phyloP scores from a whole-genome alignment of 2,797 vertebrate genomes.

The Manis crassicaudata region DNA sequence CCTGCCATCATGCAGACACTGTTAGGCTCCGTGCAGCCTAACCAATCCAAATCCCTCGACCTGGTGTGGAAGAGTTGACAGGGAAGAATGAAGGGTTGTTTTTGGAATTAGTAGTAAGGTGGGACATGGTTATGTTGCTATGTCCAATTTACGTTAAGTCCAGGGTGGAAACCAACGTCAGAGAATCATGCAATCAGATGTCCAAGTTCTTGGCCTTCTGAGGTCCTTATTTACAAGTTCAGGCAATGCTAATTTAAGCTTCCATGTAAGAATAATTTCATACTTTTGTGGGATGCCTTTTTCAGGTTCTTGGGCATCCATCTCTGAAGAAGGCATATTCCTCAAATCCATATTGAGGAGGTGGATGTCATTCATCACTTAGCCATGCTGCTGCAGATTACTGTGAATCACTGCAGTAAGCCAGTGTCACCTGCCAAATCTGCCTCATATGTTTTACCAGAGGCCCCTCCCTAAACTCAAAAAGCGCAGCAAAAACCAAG shows the following conservation, averaged over 20 bases:
- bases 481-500: not conserved
- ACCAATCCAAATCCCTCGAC: not conserved
- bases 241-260: not conserved
- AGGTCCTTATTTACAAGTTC: not conserved
- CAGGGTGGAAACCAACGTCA: not conserved
- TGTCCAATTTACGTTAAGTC: not conserved
- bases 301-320: not conserved
- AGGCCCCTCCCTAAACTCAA: not conserved
- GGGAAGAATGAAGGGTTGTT: not conserved
- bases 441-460: not conserved
- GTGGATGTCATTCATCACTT: not conserved
- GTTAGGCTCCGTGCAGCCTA: not conserved
- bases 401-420: not conserved
- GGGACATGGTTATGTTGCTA: not conserved
- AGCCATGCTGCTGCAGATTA: not conserved
- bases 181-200: not conserved
- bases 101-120: not conserved
- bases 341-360: too few species aligned
- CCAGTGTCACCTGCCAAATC: not conserved
- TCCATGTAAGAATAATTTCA: not conserved
- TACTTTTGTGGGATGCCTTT: not conserved
- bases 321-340: not conserved
- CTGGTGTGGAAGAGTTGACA: not conserved
- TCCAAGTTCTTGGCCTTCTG: not conserved
- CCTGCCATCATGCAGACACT: not conserved